Base-by-base conservation (phyloP, 2,113 vertebrate genomes). In the Nannospalax galili region DNA sequence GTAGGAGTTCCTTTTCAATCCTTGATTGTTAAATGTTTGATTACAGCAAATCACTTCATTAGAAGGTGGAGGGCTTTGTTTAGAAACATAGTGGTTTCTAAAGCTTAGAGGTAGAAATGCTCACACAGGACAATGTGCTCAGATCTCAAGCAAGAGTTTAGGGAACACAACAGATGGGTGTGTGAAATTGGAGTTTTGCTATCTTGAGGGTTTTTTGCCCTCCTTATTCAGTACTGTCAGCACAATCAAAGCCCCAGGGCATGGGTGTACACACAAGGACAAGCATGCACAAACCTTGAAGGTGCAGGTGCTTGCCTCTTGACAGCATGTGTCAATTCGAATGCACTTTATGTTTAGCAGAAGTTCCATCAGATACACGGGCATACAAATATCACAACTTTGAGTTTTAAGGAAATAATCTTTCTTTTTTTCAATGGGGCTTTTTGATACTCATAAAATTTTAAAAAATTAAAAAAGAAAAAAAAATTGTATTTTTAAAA, bases 401-500 rank as follows among this genome's bases (percentile, higher is more conserved):
- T 48, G 1, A 90, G 84, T 81, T 88, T 92, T 88, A 73, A 82
- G 40, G 35, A 87, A 88, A 84, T 69, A 86, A 45, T 65, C 58
- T 73, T n/a, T n/a, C n/a, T n/a, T n/a, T n/a, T n/a, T n/a, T n/a
- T n/a, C n/a, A n/a, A n/a, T n/a, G n/a, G n/a, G n/a, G n/a, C n/a
- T n/a, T n/a, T n/a, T n/a, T n/a, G n/a, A n/a, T n/a, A n/a, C n/a
- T n/a, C n/a, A n/a, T n/a, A n/a, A n/a, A n/a, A n/a, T n/a, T n/a
- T n/a, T n/a, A n/a, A n/a, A n/a, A n/a, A n/a, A n/a, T n/a, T n/a
- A n/a, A n/a, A n/a, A n/a, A n/a, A n/a, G n/a, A n/a, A n/a, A n/a
- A n/a, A n/a, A n/a, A n/a, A n/a, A n/a, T n/a, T n/a, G n/a, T 52
- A 19, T 52, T 56, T 42, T 73, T 72, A 90, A 84, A 89, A 81